phyloP scores from a whole-genome alignment of 2,888 invertebrate species.

The Leptura quadrifasciata region DNA sequence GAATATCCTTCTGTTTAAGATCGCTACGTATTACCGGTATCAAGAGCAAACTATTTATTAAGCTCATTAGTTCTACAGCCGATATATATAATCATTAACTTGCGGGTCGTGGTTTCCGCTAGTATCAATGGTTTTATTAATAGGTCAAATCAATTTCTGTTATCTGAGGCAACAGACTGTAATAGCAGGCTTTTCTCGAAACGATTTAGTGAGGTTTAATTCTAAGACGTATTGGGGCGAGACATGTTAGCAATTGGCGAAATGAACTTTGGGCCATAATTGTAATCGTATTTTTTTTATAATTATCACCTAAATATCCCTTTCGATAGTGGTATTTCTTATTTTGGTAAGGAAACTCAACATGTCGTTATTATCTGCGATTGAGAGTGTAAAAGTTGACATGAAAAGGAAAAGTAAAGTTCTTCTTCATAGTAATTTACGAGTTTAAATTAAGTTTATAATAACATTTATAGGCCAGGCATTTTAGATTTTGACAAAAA shows the following conservation, averaged over 20 bases:
- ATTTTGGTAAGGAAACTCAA: too few species aligned
- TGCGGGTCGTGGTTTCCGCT: background rate
- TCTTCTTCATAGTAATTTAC: too few species aligned
- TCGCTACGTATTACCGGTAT: background rate
- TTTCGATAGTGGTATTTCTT: too few species aligned
- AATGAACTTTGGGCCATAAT: background rate
- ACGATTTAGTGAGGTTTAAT: background rate
- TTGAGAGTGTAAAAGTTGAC: too few species aligned
- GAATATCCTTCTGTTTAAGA: background rate
- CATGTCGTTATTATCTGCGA: too few species aligned
- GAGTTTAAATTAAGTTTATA: too few species aligned
- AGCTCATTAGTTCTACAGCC: background rate
- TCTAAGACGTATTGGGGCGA: background rate
- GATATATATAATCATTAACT: background rate
- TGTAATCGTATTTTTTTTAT: background rate
- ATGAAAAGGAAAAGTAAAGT: too few species aligned
- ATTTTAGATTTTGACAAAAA: too few species aligned
- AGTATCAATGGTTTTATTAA: background rate
- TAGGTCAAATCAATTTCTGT: background rate
- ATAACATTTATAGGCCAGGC: too few species aligned
- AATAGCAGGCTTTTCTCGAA: background rate
- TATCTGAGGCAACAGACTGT: constrained; percentile 3
- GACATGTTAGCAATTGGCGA: background rate
- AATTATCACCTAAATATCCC: background rate
- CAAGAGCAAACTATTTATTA: background rate